Conservation (phyloP, 2,888 invertebrate species). For the Stegana nigrithorax region DNA sequence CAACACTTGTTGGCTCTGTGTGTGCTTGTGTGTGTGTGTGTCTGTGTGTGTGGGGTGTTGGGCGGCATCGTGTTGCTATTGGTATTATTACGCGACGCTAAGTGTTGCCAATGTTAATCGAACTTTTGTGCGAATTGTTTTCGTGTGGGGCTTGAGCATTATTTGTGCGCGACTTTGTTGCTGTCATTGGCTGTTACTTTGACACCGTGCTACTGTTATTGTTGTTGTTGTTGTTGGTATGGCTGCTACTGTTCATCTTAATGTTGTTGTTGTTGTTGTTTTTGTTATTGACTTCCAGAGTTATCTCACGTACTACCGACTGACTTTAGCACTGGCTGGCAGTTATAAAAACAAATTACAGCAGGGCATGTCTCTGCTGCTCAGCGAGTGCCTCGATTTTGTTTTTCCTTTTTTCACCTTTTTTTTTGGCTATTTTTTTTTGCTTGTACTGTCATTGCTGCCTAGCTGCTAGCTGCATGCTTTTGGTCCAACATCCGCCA, state of each 20-base stretch:
- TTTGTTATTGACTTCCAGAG: not conserved
- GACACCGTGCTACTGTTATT: no score
- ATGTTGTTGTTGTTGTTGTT: not conserved
- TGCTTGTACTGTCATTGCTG: not conserved
- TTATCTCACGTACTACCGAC: conserved; percentile 7
- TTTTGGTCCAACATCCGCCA: not conserved
- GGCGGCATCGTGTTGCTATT: not conserved
- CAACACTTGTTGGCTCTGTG: not conserved
- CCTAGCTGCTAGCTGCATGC: not conserved
- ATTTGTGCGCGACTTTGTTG: not conserved
- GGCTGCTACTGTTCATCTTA: no score
- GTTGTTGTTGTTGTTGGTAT: no score
- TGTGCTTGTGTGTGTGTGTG: no score
- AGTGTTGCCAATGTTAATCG: conserved; percentile 57
- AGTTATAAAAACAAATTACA: conserved; percentile 60
- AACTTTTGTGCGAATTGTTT: conserved; percentile 39
- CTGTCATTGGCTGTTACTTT: not conserved
- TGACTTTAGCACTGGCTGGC: conserved; percentile 27
- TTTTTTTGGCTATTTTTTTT: no score
- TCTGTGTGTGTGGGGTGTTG: no score
- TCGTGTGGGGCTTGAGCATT: no score
- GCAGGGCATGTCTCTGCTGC: not conserved
- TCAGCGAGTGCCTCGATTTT: not conserved
- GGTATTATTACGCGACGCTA: not conserved
- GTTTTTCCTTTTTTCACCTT: no score